Evolutionary conservation across 2,888 invertebrate genomes (phyloP).

Genomic region (Salpingus planirostris): DNA sequence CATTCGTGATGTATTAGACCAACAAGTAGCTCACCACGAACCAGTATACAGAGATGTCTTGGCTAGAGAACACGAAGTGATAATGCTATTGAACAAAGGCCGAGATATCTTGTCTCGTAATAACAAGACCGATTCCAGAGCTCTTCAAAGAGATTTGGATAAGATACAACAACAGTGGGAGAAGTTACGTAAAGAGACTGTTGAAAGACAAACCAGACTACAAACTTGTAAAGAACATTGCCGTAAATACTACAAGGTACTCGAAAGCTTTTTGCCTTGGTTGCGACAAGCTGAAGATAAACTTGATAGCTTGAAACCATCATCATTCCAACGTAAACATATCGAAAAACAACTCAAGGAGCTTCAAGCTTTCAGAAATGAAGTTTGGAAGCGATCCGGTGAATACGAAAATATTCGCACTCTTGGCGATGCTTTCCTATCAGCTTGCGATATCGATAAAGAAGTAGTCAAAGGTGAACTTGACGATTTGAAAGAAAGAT

Average conservation of each 20-base stretch:
- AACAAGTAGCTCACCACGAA: constrained; percentile 82
- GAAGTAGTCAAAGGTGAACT: constrained; percentile 79
- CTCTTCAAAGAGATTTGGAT: constrained; percentile 71
- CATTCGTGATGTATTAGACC: constrained; percentile 68
- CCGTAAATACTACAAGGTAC: constrained; percentile 77
- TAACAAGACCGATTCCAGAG: constrained; percentile 47
- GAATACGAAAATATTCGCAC: constrained; percentile 86
- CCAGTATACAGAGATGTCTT: constrained; percentile 83
- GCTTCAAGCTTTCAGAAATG: constrained; percentile 81
- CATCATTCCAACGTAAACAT: constrained; percentile 74
- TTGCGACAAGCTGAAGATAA: constrained; percentile 78
- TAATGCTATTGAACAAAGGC: constrained; percentile 89
- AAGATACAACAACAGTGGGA: constrained; percentile 89
- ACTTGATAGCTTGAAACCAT: constrained; percentile 65
- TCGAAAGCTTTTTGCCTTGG: constrained; percentile 85
- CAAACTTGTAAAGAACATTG: constrained; percentile 89
- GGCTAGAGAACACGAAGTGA: constrained; percentile 84
- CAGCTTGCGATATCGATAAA: constrained; percentile 83
- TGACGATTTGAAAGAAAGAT: constrained; percentile 71
- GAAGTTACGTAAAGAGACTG: constrained; percentile 77
- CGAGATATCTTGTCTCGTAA: constrained; percentile 52
- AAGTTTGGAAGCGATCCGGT: constrained; percentile 87
- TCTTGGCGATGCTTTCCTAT: constrained; percentile 79
- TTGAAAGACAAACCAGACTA: constrained; percentile 75
- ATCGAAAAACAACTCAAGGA: constrained; percentile 83